Conservation (phyloP, 2,797 vertebrate species). For the Typhlichthys subterraneus region DNA sequence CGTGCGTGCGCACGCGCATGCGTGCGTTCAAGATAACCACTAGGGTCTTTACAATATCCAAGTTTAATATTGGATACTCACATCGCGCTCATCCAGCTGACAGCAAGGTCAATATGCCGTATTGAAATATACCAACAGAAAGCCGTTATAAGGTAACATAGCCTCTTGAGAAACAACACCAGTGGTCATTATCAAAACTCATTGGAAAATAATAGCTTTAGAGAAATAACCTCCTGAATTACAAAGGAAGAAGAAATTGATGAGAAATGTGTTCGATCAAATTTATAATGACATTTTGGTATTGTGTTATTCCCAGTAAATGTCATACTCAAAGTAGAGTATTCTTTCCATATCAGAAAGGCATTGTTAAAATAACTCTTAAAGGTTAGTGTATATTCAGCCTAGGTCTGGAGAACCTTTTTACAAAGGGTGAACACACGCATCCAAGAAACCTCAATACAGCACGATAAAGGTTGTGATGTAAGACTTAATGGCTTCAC, state of each 20-base stretch:
- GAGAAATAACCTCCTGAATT: conserved; percentile 16
- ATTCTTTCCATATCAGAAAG: conserved; percentile 38
- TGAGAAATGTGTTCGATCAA: conserved; percentile 24
- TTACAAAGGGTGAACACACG: conserved; percentile 66
- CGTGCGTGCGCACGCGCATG: too few species aligned
- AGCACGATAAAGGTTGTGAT: conserved; percentile 10
- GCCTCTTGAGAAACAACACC: conserved; percentile 11
- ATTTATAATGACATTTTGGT: conserved; percentile 24
- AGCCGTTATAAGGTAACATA: conserved; percentile 7
- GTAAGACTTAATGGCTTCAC: neutral
- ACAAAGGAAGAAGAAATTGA: conserved; percentile 13
- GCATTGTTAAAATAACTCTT: conserved; percentile 56
- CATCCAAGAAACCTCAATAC: conserved; percentile 30
- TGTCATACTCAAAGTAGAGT: conserved; percentile 60
- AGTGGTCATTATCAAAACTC: conserved; percentile 18
- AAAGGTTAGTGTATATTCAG: conserved; percentile 72
- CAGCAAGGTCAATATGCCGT: too few species aligned
- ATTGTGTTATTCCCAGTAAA: conserved; percentile 63
- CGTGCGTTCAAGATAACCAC: too few species aligned
- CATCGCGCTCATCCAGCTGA: too few species aligned
- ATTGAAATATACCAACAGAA: conserved; percentile 4
- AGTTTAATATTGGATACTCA: too few species aligned
- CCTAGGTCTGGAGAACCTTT: conserved; percentile 36
- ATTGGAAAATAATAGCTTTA: conserved; percentile 35
- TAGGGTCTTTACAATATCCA: too few species aligned